phyloP scores from a whole-genome alignment of 2,888 invertebrate species.

The Mylabris sibirica region DNA sequence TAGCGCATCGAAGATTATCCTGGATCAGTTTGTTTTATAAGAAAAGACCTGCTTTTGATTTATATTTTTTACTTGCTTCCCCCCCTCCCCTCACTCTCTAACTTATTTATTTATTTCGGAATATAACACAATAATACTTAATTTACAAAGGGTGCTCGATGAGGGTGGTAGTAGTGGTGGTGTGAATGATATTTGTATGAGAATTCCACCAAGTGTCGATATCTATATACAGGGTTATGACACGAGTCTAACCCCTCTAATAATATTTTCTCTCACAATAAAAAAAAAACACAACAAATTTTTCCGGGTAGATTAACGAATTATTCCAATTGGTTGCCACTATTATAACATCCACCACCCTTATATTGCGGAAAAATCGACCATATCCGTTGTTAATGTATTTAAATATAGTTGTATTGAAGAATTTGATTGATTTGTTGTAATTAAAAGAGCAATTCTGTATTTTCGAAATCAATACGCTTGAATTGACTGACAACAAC shows the following conservation, averaged over 20 bases:
- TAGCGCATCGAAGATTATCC: conserved; percentile 63
- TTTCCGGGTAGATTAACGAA: conserved; percentile 56
- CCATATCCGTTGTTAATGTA: conserved; percentile 32
- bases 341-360: conserved; percentile 51
- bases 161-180: too few relatives aligned
- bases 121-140: background rate
- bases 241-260: conserved; percentile 44
- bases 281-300: background rate
- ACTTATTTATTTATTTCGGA: background rate
- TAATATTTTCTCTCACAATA: too few relatives aligned
- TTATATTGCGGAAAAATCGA: conserved; percentile 26
- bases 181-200: conserved; percentile 46
- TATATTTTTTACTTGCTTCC: conserved; percentile 40
- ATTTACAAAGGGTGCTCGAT: background rate
- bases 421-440: conserved; percentile 55
- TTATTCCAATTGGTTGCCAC: conserved; percentile 58
- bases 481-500: conserved; percentile 55
- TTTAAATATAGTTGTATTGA: conserved; percentile 15
- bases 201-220: conserved; percentile 56
- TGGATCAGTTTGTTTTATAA: conserved; percentile 60
- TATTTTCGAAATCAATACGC: conserved; percentile 44
- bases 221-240: conserved; percentile 49
- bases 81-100: background rate
- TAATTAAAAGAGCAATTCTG: conserved; percentile 55
- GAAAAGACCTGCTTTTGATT: conserved; percentile 47